Evolutionary conservation across 2,888 invertebrate species (phyloP).

Genomic region (Xanthorhoe spadicearia): DNA sequence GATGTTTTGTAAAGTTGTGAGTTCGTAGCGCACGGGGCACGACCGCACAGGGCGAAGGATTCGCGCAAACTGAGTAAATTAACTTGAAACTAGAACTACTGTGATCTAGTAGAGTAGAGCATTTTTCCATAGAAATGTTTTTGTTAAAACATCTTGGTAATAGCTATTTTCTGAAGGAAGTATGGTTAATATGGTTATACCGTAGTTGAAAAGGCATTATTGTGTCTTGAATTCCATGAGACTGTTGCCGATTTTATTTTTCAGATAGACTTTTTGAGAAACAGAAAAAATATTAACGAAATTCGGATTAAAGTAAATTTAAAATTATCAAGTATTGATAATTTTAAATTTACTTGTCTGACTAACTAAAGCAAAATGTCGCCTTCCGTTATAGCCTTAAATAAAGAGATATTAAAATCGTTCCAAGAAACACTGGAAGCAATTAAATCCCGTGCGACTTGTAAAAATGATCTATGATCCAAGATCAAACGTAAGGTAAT

Average conservation of each 20-base stretch:
- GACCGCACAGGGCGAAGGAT: slow-evolving; percentile 47
- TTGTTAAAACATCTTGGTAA: too few species aligned
- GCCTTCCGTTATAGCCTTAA: background rate
- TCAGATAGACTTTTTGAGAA: too few species aligned
- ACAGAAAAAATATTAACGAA: too few species aligned
- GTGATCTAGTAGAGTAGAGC: background rate
- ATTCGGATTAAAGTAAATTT: too few species aligned
- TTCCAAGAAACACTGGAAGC: slow-evolving; percentile 33
- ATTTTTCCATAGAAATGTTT: too few species aligned
- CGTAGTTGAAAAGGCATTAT: too few species aligned
- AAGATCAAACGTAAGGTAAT: slow-evolving; percentile 41
- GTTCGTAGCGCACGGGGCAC: slow-evolving; percentile 42
- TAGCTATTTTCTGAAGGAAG: too few species aligned
- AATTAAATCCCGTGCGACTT: slow-evolving; percentile 38
- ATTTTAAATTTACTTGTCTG: too few species aligned
- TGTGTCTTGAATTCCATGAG: too few species aligned
- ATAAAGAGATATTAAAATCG: background rate
- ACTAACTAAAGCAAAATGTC: background rate
- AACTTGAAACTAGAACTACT: background rate
- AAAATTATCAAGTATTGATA: too few species aligned
- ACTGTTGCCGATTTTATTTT: too few species aligned
- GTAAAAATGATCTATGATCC: slow-evolving; percentile 41
- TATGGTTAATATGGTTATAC: too few species aligned
- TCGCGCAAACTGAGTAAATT: slow-evolving; percentile 46
- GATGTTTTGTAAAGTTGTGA: slow-evolving; percentile 27